These are phyloP conservation scores for Charina bottae DNA, from an alignment of 2,113 vertebrate species.

Conservation along the genomic window DNA sequence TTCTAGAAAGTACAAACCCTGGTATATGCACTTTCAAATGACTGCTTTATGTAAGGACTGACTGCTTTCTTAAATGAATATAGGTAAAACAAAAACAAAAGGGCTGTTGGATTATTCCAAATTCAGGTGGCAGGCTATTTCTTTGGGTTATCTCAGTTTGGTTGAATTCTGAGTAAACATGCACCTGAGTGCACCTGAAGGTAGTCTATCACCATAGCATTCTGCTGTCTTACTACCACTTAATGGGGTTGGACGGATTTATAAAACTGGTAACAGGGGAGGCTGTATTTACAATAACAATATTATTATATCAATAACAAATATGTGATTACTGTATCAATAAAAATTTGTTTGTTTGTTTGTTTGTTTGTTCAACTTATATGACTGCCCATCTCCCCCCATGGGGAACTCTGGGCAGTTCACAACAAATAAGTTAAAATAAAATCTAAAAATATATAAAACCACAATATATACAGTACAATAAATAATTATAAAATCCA, in stretches of 20 bases:
- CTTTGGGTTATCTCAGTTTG: not conserved
- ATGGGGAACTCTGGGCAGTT: too few species aligned
- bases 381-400: too few species aligned
- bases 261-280: not conserved
- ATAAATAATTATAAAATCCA: too few species aligned
- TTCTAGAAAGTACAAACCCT: not conserved
- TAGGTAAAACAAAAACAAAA: not conserved
- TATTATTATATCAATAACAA: not conserved
- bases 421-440: too few species aligned
- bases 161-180: not conserved
- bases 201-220: not conserved
- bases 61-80: not conserved
- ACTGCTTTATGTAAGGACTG: not conserved
- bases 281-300: not conserved
- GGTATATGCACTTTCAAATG: not conserved
- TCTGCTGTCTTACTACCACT: not conserved
- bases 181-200: not conserved
- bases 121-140: not conserved
- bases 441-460: too few species aligned
- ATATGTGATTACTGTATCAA: not conserved
- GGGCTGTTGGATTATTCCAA: not conserved
- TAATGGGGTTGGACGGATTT: not conserved
- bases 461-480: too few species aligned
- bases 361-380: too few species aligned
- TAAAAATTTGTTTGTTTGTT: too few species aligned